These are phyloP conservation scores for Polia nebulosa DNA, from an alignment of 2,888 invertebrate species.

Conservation along the genomic window DNA sequence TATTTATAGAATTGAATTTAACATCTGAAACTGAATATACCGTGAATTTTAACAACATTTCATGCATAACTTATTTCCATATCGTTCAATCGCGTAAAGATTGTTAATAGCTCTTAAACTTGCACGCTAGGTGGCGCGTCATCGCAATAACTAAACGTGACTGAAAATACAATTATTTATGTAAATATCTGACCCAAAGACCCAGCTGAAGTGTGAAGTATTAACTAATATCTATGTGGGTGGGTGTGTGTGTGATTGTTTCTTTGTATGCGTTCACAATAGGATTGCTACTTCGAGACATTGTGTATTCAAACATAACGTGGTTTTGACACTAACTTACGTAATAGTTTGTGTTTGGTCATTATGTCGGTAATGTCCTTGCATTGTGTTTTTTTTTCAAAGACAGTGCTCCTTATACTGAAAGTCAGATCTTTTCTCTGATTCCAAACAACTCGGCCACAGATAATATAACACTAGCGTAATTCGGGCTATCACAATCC, in stretches of 20 bases:
- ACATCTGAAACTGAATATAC: slow-evolving; percentile 9
- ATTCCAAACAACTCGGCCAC: too few relatives aligned
- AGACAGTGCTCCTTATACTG: background rate
- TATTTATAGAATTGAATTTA: background rate
- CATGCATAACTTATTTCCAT: slow-evolving; percentile 12
- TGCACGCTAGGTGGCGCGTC: slow-evolving; percentile 25
- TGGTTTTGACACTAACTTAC: slow-evolving; percentile 40
- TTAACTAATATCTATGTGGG: slow-evolving; percentile 41
- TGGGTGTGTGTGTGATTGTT: slow-evolving; percentile 10
- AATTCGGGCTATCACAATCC: background rate
- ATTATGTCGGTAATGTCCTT: slow-evolving; percentile 33
- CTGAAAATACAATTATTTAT: slow-evolving; percentile 55
- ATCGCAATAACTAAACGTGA: slow-evolving; percentile 48
- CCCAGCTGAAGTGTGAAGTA: slow-evolving; percentile 50
- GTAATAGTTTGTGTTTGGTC: slow-evolving; percentile 46
- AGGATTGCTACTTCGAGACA: slow-evolving; percentile 56
- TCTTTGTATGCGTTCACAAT: slow-evolving; percentile 47
- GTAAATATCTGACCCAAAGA: slow-evolving; percentile 70
- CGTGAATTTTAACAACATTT: background rate
- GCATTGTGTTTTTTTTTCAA: slow-evolving; percentile 17
- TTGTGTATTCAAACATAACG: slow-evolving; percentile 34
- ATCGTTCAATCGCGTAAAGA: slow-evolving; percentile 28
- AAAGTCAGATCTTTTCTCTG: background rate
- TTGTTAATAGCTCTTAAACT: slow-evolving; percentile 48
- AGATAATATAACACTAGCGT: too few relatives aligned